A percentile compares a stretch with the other conserved stretches of the same genome.
phyloP scores from a whole-genome alignment of 2,888 invertebrate species.

The Lumbricus terrestris region DNA sequence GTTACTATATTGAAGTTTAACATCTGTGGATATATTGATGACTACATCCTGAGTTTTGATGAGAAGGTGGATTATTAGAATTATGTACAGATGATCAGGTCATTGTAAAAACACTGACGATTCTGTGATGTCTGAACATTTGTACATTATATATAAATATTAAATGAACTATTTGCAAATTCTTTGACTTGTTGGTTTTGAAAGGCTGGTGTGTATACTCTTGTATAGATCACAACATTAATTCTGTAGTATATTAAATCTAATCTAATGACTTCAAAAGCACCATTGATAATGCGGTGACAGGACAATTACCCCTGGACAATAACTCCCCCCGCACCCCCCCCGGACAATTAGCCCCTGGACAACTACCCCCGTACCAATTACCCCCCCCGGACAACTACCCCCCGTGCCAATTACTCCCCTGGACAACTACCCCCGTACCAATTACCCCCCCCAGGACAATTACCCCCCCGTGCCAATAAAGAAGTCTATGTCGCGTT shows the following conservation, averaged over 20 bases:
- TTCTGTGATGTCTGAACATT: constrained; percentile 3
- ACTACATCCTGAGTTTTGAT: not conserved
- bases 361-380: too few species aligned
- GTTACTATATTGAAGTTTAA: not conserved
- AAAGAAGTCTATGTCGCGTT: too few species aligned
- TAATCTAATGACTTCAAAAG: not conserved
- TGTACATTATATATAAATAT: not conserved
- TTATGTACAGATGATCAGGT: constrained; percentile 3
- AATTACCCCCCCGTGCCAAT: too few species aligned
- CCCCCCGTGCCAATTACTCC: too few species aligned
- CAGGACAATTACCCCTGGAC: too few species aligned
- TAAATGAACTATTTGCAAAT: not conserved
- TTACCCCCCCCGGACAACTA: too few species aligned
- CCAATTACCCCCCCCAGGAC: too few species aligned
- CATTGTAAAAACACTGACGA: constrained; percentile 3
- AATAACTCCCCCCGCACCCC: too few species aligned
- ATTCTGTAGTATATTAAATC: not conserved
- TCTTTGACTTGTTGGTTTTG: not conserved
- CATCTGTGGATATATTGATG: not conserved
- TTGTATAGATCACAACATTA: not conserved
- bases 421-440: too few species aligned
- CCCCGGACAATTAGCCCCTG: too few species aligned
- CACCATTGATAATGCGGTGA: not conserved
- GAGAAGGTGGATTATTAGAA: not conserved
- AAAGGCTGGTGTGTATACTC: too few species aligned